Evolutionary conservation across 2,113 vertebrate genomes (phyloP).

Genomic region (Anolis sagrei): DNA sequence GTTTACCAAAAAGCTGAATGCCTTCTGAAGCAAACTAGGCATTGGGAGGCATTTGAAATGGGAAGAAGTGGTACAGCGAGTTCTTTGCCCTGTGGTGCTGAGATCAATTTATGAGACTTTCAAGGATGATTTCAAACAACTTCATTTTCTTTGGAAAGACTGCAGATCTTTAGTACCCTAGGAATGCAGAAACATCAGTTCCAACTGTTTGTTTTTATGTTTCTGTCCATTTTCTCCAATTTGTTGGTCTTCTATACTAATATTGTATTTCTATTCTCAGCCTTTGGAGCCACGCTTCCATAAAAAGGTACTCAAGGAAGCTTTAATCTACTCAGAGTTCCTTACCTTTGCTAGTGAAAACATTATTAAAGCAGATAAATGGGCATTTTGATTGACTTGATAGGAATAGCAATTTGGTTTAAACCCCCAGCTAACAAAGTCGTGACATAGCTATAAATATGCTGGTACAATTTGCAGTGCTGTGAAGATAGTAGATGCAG

Average conservation of each 20-base stretch:
- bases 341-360: constrained; percentile 1
- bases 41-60: constrained; percentile 6
- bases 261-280: not conserved
- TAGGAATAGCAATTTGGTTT: constrained; percentile 18
- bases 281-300: not conserved
- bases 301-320: constrained; percentile 22
- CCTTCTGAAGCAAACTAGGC: not conserved
- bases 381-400: not conserved
- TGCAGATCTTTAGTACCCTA: not conserved
- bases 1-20: constrained; percentile 9
- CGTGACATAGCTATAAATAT: not conserved
- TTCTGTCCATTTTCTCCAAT: constrained; percentile 31
- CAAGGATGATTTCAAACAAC: constrained; percentile 11
- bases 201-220: constrained; percentile 22
- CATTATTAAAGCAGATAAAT: not conserved
- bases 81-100: not conserved
- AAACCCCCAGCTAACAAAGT: not conserved
- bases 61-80: not conserved
- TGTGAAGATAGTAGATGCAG: not conserved
- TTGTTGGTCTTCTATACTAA: not conserved
- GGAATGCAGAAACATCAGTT: not conserved
- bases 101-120: constrained; percentile 1
- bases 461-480: not conserved
- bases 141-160: not conserved
- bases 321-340: not conserved